Conservation (phyloP, 1,140 invertebrate species). For the Ostrea denselamellosa region DNA sequence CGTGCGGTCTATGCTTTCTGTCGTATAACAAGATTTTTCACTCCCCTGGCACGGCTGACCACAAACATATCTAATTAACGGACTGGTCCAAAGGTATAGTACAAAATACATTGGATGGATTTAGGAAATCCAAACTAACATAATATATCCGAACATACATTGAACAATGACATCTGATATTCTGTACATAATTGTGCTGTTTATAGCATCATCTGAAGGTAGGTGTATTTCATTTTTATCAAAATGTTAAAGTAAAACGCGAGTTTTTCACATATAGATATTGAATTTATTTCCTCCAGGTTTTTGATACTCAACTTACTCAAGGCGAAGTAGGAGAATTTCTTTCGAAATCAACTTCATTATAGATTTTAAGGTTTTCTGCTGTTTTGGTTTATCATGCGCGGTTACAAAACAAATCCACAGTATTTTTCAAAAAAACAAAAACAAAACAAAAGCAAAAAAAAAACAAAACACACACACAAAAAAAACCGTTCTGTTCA, state of each 20-base stretch:
- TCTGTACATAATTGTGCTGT: neutral
- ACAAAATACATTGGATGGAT: neutral
- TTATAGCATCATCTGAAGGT: neutral
- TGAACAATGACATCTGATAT: neutral
- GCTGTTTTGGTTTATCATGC: neutral
- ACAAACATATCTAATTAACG: conserved; percentile 2
- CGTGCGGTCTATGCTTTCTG: neutral
- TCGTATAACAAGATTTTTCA: neutral
- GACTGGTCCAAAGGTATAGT: neutral
- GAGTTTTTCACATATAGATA: too few relatives aligned
- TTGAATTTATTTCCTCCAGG: too few relatives aligned
- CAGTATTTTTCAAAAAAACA: too few relatives aligned
- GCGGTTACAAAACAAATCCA: too few relatives aligned
- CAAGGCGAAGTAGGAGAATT: too few relatives aligned
- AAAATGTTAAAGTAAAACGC: too few relatives aligned
- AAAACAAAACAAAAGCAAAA: too few relatives aligned
- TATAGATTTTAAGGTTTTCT: too few relatives aligned
- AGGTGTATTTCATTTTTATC: neutral
- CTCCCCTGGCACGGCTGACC: neutral
- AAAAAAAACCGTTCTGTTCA: too few relatives aligned
- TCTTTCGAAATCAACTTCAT: too few relatives aligned
- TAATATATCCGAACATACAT: neutral
- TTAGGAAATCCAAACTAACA: neutral
- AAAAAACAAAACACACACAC: too few relatives aligned
- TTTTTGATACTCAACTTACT: too few relatives aligned